These are phyloP conservation scores for Eumaeus atala DNA, from an alignment of 1,140 invertebrate genomes.

Conservation along the genomic window DNA sequence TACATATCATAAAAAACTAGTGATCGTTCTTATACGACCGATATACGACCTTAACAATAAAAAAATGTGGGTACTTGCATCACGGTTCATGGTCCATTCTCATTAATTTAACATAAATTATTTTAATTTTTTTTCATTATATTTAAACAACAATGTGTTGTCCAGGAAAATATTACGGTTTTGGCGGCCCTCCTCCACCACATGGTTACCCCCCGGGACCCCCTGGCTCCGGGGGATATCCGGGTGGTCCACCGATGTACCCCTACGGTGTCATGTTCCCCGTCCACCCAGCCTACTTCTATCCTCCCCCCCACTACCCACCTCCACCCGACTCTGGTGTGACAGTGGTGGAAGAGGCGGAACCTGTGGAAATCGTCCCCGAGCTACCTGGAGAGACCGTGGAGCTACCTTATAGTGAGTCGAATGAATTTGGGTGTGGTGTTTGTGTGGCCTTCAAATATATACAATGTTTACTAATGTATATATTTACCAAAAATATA, in stretches of 20 bases:
- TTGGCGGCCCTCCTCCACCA: constrained; percentile 44
- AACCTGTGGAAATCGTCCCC: constrained; percentile 37
- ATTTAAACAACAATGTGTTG: constrained; percentile 22
- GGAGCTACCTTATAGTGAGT: constrained; percentile 68
- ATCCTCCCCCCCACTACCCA: constrained; percentile 39
- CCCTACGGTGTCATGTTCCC: constrained; percentile 48
- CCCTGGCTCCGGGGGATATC: constrained; percentile 30
- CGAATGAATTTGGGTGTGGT: constrained; percentile 11
- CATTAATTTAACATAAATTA: too few species aligned
- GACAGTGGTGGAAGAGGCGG: constrained; percentile 34
- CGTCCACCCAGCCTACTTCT: constrained; percentile 56
- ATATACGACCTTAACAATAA: too few species aligned
- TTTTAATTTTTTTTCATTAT: too few species aligned
- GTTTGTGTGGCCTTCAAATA: too few species aligned
- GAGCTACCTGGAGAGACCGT: constrained; percentile 62
- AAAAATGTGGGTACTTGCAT: too few species aligned
- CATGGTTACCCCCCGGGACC: constrained; percentile 40
- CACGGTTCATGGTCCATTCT: too few species aligned
- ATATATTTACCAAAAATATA: too few species aligned
- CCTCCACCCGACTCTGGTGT: constrained; percentile 18
- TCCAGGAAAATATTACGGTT: constrained; percentile 60
- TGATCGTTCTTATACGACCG: too few species aligned
- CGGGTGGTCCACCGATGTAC: constrained; percentile 38
- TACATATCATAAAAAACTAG: too few species aligned
- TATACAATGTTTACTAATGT: too few species aligned